Evolutionary conservation across 2,797 vertebrate species (phyloP), one percentile per base, ranked within the genome.

Genomic region (Meda fulgida): DNA sequence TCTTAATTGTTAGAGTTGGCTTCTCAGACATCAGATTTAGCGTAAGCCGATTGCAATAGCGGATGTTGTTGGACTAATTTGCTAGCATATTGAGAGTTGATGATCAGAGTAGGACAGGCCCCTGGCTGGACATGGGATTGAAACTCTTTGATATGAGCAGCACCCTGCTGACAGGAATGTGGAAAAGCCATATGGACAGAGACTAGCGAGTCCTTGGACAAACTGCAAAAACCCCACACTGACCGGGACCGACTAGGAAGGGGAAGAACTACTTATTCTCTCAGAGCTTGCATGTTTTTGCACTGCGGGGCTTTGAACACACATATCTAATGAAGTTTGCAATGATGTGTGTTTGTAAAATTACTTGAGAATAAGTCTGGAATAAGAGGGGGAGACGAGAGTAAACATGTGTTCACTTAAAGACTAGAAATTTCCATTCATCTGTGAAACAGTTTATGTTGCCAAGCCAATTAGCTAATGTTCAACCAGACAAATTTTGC

Each of bases 1-100:
- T 91, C 89, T 93, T 92, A 93, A 90, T 90, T 92, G 93, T 94
- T 93, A 93, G 84, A 84, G 90, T 92, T 87, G 89, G 89, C 88
- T 90, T 88, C 89, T 93, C 92, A 94, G 94, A 93, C 92, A 88
- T 94, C 90, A 92, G 93, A 93, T 92, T 87, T 83, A 70, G 79
- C 85, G 84, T 94, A 94, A 95, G 93, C 94, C 92, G 93, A 94
- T 94, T 94, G 89, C 84, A 81, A 72, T 88, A 80, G 87, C 60
- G 85, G 82, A 86, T 84, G 83, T 87, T 83, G 78, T 87, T 58
- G 86, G 86, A 84, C 86, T 90, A 86, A 86, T 91, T 90, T 91
- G 87, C 88, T 84, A 86, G 85, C 85, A 81, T 85, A 82, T 88
- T 89, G 75, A 86, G 87, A 29, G 83, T 72, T 86, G 87, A 85